Evolutionary conservation across 2,888 invertebrate genomes (phyloP), one percentile per base, ranked within the genome.

Genomic region (Apamea sordens): DNA sequence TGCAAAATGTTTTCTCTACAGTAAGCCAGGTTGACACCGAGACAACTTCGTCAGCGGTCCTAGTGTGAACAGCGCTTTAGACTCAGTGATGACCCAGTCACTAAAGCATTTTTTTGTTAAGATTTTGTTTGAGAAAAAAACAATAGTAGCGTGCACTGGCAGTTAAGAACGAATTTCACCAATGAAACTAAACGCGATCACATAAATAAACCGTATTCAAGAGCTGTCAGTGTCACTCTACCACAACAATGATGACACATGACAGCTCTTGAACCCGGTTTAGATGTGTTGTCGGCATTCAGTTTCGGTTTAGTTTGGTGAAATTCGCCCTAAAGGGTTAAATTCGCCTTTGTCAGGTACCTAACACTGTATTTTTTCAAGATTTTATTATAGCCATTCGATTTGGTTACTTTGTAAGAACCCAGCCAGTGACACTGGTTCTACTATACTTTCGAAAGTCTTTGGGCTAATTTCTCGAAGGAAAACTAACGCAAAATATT

Each of bases 61-160:
- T 56, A 64, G 32, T 50, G 59, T 85, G 32, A 70, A 79, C 64
- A 59, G 24, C n/a, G 21, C 36, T 84, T 15, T 56, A 56, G 24
- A 63, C 36, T 36, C 36, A 36, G 36, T 36, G 36, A 83, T 56
- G 13, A 24, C 36, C 41, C 8, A 28, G 18, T 11, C 64, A 69
- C 10, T 61, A 44, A 0, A 65, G 11, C n/a, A 73, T 73, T 53
- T 75, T 28, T 53, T 24, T 24, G 47, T 47, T 36, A 28, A 76
- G 13, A 13, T 24, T 28, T 21, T 18, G 10, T 65, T 0, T 8
- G 5, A 36, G 24, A 36, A 71, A n/a, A 36, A 32, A 73, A 32
- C 28, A 24, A 36, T 24, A 21, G 21, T 28, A 50, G 2, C 53
- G 24, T 44, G 41, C 28, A 44, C 53, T 75, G 78, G 32, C 28